These are phyloP conservation scores for Hemitrygon akajei DNA, from an alignment of 2,797 vertebrate species.

Conservation along the genomic window DNA sequence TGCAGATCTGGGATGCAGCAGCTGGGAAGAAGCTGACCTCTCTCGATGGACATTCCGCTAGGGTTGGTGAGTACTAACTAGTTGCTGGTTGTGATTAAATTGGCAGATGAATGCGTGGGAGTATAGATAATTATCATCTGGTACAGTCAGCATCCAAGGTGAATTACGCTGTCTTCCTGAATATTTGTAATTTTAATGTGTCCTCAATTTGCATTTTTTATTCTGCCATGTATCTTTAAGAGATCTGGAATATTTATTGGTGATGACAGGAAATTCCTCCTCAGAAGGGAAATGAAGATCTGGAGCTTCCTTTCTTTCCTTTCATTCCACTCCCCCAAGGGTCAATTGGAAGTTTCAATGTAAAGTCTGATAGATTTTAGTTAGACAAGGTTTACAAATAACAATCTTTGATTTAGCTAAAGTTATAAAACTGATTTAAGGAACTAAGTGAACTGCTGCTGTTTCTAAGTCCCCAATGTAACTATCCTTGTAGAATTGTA, in stretches of 20 bases:
- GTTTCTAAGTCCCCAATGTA: neutral
- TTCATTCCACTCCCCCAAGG: neutral
- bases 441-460: neutral
- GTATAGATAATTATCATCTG: neutral
- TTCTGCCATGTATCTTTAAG: neutral
- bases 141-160: neutral
- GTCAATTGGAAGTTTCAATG: neutral
- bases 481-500: neutral
- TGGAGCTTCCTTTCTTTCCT: neutral
- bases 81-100: neutral
- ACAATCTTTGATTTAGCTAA: neutral
- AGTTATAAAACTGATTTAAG: neutral
- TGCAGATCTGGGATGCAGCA: slow-evolving; percentile 74
- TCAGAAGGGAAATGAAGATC: neutral
- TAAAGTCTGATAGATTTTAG: neutral
- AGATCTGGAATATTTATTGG: neutral
- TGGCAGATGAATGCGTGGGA: no score
- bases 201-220: no score
- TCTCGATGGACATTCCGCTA: slow-evolving; percentile 70
- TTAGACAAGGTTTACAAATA: neutral
- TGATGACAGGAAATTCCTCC: no score
- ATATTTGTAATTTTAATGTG: neutral
- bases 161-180: no score
- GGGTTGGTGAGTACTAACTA: slow-evolving; percentile 62
- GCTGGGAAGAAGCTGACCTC: slow-evolving; percentile 70